Base-by-base conservation (phyloP, 1,140 invertebrate genomes). In the Zaprionus ornatus region DNA sequence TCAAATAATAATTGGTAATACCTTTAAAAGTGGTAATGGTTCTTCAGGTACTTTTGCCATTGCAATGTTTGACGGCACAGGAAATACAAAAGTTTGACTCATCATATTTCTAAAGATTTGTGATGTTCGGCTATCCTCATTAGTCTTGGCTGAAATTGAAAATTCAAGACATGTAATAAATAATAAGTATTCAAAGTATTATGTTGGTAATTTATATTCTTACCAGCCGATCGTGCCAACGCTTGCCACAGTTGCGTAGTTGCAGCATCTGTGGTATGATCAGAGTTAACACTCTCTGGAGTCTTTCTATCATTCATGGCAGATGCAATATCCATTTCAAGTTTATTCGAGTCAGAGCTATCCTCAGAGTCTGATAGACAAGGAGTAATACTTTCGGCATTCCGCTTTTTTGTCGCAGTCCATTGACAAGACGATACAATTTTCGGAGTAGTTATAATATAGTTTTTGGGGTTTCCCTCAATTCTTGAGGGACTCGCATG, bases 101-200 rank as follows among this genome's bases (percentile, higher is more conserved):
- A 97, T 96, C 52, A 97, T 93, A 79, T 95, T 94, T 70, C 96
- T 93, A 15, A 97, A 92, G 17, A 97, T 88, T 88, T 96, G 96
- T 52, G 95, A 96, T 1, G 96, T 95, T 86, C 96, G 95, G 7
- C 95, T 95, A 52, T 93, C 93, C 42, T 90, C 85, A 42, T 84
- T 88, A 55, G 48, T 81, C 77, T 91, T 91, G 45, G 84, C 80
- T 84, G 27, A n/a, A 76, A 69, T 21, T 48, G 17, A 45, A 10
- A 19, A 57, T 63, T 12, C 6, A 13, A 19, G n/a, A 56, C 7
- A 42, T 52, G 9, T 6, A 40, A 64, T 23, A 37, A 15, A 40
- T 48, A 19, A 45, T 27, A 9, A 19, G 19, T 29, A 52, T 15
- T 17, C 3, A 27, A 3, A 50, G 29, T 65, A 1, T 37, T n/a